Conservation (phyloP, 2,888 invertebrate species). For the Hypselothyrea guttata region DNA sequence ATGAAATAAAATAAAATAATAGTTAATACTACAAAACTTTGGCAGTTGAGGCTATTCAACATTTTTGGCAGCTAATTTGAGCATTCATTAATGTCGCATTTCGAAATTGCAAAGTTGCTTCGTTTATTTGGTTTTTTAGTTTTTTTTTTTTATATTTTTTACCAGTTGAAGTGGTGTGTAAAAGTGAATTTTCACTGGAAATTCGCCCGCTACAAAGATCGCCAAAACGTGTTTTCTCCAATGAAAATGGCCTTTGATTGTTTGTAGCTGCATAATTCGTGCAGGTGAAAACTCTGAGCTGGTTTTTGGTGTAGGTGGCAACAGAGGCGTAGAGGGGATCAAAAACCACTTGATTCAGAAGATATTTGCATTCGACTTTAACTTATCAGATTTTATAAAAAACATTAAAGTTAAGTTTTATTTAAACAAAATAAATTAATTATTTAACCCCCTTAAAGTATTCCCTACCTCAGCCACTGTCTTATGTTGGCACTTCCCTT, state of each 20-base stretch:
- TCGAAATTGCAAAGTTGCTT: constrained; percentile 43
- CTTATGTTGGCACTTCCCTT: background rate
- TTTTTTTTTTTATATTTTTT: no score
- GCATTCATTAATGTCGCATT: constrained; percentile 52
- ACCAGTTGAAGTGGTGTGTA: no score
- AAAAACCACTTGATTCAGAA: no score
- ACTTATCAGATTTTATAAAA: no score
- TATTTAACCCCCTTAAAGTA: no score
- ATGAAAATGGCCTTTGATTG: constrained; percentile 36
- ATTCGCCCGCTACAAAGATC: constrained; percentile 53
- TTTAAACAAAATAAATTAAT: no score
- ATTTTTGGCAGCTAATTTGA: constrained; percentile 47
- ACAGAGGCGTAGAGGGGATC: no score
- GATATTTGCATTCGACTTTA: no score
- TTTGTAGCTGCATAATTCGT: constrained; percentile 44
- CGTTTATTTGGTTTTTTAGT: constrained; percentile 11
- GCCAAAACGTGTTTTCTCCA: constrained; percentile 60
- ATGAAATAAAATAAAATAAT: no score
- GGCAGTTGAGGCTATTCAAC: constrained; percentile 5
- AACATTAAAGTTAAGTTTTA: no score
- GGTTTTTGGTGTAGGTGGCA: no score
- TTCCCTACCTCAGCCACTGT: background rate
- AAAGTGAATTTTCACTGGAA: constrained; percentile 63
- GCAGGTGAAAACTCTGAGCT: constrained; percentile 63
- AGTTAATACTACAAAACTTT: no score